Conservation (phyloP, 2,797 vertebrate genomes). For the Poecilia wingei region DNA sequence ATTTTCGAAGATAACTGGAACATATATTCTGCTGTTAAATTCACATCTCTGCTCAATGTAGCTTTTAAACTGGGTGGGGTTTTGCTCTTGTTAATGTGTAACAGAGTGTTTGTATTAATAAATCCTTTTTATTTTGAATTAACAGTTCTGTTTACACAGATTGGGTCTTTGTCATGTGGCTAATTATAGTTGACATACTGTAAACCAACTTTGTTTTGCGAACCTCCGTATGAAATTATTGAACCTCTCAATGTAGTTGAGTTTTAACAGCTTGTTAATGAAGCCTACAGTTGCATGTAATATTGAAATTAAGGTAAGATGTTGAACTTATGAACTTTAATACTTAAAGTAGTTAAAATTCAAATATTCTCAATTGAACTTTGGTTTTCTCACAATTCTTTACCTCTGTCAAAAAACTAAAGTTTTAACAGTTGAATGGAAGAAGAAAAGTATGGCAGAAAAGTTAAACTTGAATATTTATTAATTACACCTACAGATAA, state of each 20-base stretch:
- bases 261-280: background rate
- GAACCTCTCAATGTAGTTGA: background rate
- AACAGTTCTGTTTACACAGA: slow-evolving; percentile 2
- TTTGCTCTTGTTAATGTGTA: slow-evolving; percentile 68
- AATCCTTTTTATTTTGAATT: slow-evolving; percentile 80
- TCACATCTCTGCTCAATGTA: slow-evolving; percentile 60
- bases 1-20: slow-evolving; percentile 38
- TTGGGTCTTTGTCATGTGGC: background rate
- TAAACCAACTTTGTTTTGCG: background rate
- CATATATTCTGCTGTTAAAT: slow-evolving; percentile 52
- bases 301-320: background rate
- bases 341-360: background rate
- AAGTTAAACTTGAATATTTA: background rate
- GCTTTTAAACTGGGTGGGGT: slow-evolving; percentile 54
- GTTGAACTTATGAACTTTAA: background rate
- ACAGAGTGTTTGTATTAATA: slow-evolving; percentile 80
- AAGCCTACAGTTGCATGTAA: background rate
- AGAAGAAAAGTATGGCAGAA: background rate
- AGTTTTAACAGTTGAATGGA: background rate
- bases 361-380: background rate
- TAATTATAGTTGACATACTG: background rate
- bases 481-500: background rate
- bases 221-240: background rate
- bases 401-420: background rate
- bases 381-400: background rate